A percentile compares a stretch with the other conserved stretches of the same genome.
Evolutionary conservation across 2,888 invertebrate species (phyloP).

Genomic region (Artemia sp.): DNA sequence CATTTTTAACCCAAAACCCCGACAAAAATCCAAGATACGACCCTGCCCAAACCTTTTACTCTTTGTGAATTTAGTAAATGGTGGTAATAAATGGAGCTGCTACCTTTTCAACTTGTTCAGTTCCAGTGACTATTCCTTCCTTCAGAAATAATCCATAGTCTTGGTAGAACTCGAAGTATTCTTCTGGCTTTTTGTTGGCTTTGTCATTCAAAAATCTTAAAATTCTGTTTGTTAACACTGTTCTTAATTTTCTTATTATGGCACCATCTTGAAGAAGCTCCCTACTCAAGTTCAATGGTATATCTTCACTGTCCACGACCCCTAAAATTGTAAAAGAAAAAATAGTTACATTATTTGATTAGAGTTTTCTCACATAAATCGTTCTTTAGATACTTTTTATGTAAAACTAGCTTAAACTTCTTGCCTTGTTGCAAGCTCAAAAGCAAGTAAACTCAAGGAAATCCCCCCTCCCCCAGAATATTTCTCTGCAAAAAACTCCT

Average conservation of each 20-base stretch:
- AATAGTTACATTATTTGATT: not conserved
- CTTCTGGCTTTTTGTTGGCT: constrained; percentile 60
- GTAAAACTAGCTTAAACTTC: not conserved
- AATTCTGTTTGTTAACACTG: constrained; percentile 63
- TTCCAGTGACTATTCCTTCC: constrained; percentile 78
- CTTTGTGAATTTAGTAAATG: no score
- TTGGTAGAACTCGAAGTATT: constrained; percentile 68
- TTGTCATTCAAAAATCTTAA: constrained; percentile 69
- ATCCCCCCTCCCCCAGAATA: not conserved
- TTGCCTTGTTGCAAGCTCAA: not conserved
- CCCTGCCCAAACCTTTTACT: no score
- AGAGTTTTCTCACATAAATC: not conserved
- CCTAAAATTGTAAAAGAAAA: constrained; percentile 35
- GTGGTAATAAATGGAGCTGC: constrained; percentile 4
- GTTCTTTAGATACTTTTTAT: not conserved
- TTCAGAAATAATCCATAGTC: constrained; percentile 85
- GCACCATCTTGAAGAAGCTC: constrained; percentile 86
- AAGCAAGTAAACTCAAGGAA: not conserved
- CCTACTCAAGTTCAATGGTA: constrained; percentile 87
- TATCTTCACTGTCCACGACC: constrained; percentile 95
- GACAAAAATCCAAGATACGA: no score
- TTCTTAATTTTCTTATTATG: constrained; percentile 67
- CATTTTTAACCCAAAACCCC: no score
- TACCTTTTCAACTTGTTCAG: constrained; percentile 63
- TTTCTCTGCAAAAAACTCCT: no score